Percentiles rank a stretch among this genome's conserved stretches.
Conservation (phyloP, 1,140 invertebrate species). For the Drosophila nannoptera region DNA sequence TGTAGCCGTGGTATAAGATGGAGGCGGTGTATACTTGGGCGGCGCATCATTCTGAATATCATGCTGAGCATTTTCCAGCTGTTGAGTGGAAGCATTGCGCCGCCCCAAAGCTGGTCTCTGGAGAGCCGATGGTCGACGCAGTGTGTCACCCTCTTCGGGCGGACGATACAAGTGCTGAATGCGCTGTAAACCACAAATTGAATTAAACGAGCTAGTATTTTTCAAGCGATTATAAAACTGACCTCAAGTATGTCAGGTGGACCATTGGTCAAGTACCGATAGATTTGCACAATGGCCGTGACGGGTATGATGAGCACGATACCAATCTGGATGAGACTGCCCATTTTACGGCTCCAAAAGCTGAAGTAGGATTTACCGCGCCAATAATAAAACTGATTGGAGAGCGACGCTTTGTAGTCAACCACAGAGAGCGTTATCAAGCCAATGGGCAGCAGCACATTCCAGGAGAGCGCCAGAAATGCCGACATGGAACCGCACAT, state of each 20-base stretch:
- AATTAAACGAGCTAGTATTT: neutral
- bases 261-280: constrained; percentile 88
- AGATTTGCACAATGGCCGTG: constrained; percentile 89
- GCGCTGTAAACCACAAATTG: constrained; percentile 80
- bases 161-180: constrained; percentile 80
- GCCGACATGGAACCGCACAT: constrained; percentile 82
- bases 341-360: constrained; percentile 87
- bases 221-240: constrained; percentile 71
- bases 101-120: constrained; percentile 43
- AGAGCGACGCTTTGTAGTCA: constrained; percentile 72
- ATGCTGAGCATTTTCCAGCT: constrained; percentile 43
- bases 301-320: constrained; percentile 88
- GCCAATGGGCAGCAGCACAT: constrained; percentile 87
- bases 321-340: constrained; percentile 87
- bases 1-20: constrained; percentile 94
- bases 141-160: constrained; percentile 48
- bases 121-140: constrained; percentile 49
- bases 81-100: constrained; percentile 40
- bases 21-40: constrained; percentile 95
- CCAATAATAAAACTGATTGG: constrained; percentile 78
- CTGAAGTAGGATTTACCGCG: constrained; percentile 84
- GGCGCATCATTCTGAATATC: constrained; percentile 87
- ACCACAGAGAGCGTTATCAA: constrained; percentile 83
- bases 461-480: constrained; percentile 92
- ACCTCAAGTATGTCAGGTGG: constrained; percentile 93